phyloP scores from a whole-genome alignment of 2,797 vertebrate genomes.

The Hydrophis major region DNA sequence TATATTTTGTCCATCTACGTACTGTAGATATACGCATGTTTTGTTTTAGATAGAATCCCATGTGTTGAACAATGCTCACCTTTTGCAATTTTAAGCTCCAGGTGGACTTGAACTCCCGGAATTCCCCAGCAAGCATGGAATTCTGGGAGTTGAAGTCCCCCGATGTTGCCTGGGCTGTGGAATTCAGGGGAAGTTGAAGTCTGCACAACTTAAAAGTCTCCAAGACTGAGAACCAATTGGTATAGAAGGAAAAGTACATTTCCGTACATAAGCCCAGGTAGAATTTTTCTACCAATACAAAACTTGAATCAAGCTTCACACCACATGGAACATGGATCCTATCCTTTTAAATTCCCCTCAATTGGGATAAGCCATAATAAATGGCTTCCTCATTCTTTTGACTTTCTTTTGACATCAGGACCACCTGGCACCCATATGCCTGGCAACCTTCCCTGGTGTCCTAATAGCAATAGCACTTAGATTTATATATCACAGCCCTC shows the following conservation, averaged over 20 bases:
- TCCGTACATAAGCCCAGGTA: background rate
- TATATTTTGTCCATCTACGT: background rate
- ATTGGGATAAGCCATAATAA: background rate
- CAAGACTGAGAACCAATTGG: background rate
- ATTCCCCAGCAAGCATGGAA: background rate
- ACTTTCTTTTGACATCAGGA: background rate
- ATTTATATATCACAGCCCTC: no score
- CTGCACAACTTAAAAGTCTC: background rate
- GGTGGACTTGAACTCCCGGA: background rate
- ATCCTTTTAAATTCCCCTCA: background rate
- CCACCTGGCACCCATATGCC: background rate
- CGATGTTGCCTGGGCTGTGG: background rate
- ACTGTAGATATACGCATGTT: background rate
- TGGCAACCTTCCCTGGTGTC: background rate
- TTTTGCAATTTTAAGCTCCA: background rate
- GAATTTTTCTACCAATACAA: background rate
- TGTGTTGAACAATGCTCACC: background rate
- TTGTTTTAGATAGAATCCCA: background rate
- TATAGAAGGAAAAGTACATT: background rate
- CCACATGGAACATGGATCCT: background rate
- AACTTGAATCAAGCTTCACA: background rate
- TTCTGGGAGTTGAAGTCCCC: background rate
- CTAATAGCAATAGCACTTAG: background rate
- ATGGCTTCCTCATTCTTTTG: background rate
- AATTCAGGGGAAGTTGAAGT: background rate